Base-by-base conservation (phyloP, 2,113 vertebrate species). In the Myotis brandtii region DNA sequence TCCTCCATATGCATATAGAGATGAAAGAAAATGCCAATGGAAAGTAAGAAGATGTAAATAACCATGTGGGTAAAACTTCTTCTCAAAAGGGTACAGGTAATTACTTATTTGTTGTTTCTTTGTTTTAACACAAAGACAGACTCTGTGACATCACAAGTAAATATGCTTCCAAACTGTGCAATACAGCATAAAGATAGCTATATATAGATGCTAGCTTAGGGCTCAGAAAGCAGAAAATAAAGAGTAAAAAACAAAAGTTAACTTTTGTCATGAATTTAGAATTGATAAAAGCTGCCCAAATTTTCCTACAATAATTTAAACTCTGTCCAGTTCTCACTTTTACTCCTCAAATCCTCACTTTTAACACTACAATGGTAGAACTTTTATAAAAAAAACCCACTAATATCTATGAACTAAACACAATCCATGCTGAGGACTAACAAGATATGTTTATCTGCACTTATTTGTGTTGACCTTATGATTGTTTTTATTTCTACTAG, bases 11-110 rank as follows among this genome's bases (percentile, higher is more conserved):
- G 23, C 69, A 11, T 6, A 20, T 5, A 27, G 69, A 72, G 70
- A 89, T 9, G 69, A 77, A 86, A 72, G 32, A 72, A 86, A 84
- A 81, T 16, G 3, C 30, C 34, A 43, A 0, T 21, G 32, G 23
- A 20, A 95, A 88, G 67, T 48, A 76, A 18, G 25, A 82, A 85
- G 5, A 83, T 46, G 1, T 64, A 89, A 95, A 89, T n/a, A 91
- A 82, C 12, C 12, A 27, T 2, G 10, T 84, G n/a, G 40, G 1
- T 20, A 81, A 48, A 87, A 52, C 64, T 48, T 79, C 70, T 43
- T 82, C 25, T 52, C 54, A 83, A 76, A 25, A 27, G 11, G 3
- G 3, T 23, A 75, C 7, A 83, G 25, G 40, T 73, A 88, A 85
- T 75, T 50, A 56, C 34, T 50, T 46, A 79, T 37, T 76, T 46